Evolutionary conservation across 2,113 vertebrate species (phyloP).

Genomic region (Chloroceryle aenea): DNA sequence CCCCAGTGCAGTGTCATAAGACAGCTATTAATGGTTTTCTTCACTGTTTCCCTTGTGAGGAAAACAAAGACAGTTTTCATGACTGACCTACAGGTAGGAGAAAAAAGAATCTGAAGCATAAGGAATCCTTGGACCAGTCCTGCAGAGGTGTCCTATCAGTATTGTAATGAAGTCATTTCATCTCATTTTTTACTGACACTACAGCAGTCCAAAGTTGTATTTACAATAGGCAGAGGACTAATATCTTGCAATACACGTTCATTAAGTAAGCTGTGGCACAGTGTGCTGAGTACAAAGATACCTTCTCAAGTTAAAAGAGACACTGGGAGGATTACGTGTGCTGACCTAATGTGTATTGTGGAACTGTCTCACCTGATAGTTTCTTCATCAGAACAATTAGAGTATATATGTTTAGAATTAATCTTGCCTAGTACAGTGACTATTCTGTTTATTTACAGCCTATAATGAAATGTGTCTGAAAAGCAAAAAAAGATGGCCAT

Average conservation of each 20-base stretch:
- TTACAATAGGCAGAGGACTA: background rate
- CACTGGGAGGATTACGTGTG: background rate
- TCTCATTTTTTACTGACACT: background rate
- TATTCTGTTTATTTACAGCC: background rate
- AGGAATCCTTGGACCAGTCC: background rate
- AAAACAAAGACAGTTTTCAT: background rate
- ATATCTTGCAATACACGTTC: background rate
- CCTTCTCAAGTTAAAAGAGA: background rate
- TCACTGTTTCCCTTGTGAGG: background rate
- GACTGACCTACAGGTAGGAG: background rate
- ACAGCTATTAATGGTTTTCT: background rate
- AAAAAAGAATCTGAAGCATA: background rate
- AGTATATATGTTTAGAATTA: background rate
- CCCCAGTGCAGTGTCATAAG: background rate
- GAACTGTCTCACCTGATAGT: background rate
- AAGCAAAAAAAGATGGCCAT: background rate
- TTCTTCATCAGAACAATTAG: background rate
- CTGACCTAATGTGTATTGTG: background rate
- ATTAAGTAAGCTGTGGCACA: background rate
- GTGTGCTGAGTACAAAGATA: background rate
- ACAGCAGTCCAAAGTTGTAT: background rate
- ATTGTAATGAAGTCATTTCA: background rate
- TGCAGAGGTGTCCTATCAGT: background rate
- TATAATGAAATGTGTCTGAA: background rate
- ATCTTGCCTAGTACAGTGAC: background rate